phyloP scores from a whole-genome alignment of 2,797 vertebrate genomes.

The Bovichtus diacanthus region DNA sequence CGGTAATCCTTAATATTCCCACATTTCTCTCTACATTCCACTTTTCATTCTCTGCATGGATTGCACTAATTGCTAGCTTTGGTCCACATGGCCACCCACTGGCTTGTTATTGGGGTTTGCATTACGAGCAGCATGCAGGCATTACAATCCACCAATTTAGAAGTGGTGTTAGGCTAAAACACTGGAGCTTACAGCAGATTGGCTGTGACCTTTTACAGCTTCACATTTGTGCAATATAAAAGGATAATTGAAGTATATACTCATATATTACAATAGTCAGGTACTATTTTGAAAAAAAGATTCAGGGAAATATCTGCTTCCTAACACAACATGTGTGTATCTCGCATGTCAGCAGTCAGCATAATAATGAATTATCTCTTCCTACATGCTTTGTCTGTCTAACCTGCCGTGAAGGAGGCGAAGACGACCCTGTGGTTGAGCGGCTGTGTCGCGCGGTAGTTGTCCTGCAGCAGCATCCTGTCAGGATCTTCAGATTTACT shows the following conservation, averaged over 20 bases:
- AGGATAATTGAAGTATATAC: background rate
- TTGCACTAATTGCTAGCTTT: conserved; percentile 46
- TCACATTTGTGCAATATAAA: conserved; percentile 2
- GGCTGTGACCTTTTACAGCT: conserved; percentile 9
- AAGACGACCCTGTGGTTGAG: conserved; percentile 82
- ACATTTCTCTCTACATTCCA: conserved; percentile 49
- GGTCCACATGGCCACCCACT: conserved; percentile 19
- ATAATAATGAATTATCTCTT: background rate
- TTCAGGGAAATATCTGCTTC: background rate
- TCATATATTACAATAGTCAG: background rate
- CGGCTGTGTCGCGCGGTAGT: conserved; percentile 80
- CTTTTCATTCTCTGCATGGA: conserved; percentile 15
- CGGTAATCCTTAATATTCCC: conserved; percentile 43
- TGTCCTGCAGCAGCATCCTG: conserved; percentile 81
- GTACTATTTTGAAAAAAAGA: background rate
- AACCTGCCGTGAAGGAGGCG: conserved; percentile 82
- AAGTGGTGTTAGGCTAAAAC: background rate
- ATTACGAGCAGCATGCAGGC: background rate
- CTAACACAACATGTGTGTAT: background rate
- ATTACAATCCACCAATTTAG: background rate
- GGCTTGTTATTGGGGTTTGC: conserved; percentile 24
- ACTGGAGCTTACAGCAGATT: conserved; percentile 13
- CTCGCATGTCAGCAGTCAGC: background rate
- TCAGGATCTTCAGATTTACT: conserved; percentile 61
- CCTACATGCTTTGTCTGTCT: conserved; percentile 19